Base-by-base conservation (phyloP, 2,888 invertebrate genomes). In the Pachycephus smyrnensis region DNA sequence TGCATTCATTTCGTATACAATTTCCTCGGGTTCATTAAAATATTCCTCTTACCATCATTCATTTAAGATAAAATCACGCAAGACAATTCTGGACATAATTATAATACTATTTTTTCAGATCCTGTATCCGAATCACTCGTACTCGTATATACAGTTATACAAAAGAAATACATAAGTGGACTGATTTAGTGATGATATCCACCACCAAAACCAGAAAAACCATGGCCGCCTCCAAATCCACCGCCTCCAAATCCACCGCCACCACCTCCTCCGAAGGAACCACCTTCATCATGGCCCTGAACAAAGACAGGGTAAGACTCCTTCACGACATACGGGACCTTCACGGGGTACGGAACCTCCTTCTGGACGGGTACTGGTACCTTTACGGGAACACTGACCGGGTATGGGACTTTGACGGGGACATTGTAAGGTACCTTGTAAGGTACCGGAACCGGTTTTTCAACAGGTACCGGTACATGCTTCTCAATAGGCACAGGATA, bases 401-500 rank as follows among this genome's bases (percentile, higher is more conserved):
- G 88, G 31, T 86, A 86, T 3, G 86, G 87, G 3, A 87, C 86
- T 75, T 86, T 84, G 76, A 85, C 85, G 11, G 86, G 89, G 35
- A 90, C 89, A 77, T 87, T 88, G 76, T 82, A 82, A 30, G 87
- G 90, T 9, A 89, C 89, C 12, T 89, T 87, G 37, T 88, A 87
- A n/a, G 86, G 87, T 12, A 82, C 82, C 12, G 81, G 84, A 12
- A 86, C 81, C 0, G 77, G 80, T 81, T 90, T 90, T 80, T 90
- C 89, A 12, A 89, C 89, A 6, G 88, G 88, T 1, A 85, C 81
- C 0, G 80, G 87, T 12, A 90, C 75, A 32, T 85, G 76, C 76
- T 90, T 90, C 79, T 88, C 88, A 4, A 89, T 87, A 12, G 81
- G 87, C n/a, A 89, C 89, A 15, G 89, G 89, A 71, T 89, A 89